Evolutionary conservation across 1,140 invertebrate genomes (phyloP), one percentile per base, ranked within the genome.

Genomic region (Bombus confusus): DNA sequence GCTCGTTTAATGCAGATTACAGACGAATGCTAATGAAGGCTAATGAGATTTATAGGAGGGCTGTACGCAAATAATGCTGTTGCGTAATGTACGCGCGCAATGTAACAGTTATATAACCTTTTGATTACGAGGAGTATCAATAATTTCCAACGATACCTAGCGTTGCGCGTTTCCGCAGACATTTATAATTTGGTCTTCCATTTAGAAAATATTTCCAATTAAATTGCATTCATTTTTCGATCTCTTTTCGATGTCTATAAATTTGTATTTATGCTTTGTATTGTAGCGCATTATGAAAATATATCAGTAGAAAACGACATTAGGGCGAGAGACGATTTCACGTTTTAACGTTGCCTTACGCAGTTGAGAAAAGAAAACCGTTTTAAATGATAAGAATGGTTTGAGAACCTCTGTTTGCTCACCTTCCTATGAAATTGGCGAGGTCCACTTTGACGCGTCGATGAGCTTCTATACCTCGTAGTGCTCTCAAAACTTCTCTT

Each of bases 391-490:
- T 69, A 41, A 59, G 57, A 15, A 62, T 18, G 52, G 69, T 74
- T 90, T 89, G 88, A 90, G 88, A 91, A 85, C 87, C 86, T 59
- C 91, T 92, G 90, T 90, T 92, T 92, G 92, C 90, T 93, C 91
- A 91, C 80, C 89, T 92, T 86, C 76, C 88, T 92, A 92, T 93
- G 92, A 92, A 93, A 93, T 93, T 93, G 92, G 88, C 84, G 87
- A 90, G 86, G 84, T 85, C 88, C 92, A 93, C 92, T 93, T 93
- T 93, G 92, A 93, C 92, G 91, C 92, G 91, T 88, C 91, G 92
- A 93, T 91, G 91, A 93, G 86, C 87, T 91, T 86, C 87, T 89
- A 87, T 92, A 83, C 71, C 80, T 86, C 80, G 59, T 84, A 86
- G 78, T 82, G 89, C 89, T 86, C 83, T 90, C 86, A 88, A 90